Base-by-base conservation (phyloP, 2,888 invertebrate species). In the Micropterix aruncella region DNA sequence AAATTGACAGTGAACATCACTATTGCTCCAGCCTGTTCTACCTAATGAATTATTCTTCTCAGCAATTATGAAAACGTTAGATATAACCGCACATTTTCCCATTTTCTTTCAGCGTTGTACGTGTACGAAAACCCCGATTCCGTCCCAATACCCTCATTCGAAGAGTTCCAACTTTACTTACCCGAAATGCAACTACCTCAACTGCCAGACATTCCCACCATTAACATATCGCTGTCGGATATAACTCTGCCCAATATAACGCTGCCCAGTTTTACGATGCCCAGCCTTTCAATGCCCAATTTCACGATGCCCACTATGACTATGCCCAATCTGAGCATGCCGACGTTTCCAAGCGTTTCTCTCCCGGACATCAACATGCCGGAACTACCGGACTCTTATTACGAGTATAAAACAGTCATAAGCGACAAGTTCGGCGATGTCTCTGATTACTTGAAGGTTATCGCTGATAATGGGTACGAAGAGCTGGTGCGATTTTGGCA, bases 391-490 rank as follows among this genome's bases (percentile, higher is more conserved):
- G 64, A 65, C 48, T 57, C 64, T 0, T 70, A 66, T 44, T 55
- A 59, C 19, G 63, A 65, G 47, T 64, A 73, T 47, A 74, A 68
- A 53, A 58, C 64, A 27, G 65, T 67, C 17, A 65, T 75, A 1
- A 61, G 68, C 44, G 70, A 75, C 44, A 63, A 71, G 52, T 57
- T 74, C 48, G 58, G 60, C 1, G 70, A 74, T 47, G 69, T 74
- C 1, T 67, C 71, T 0, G 68, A 71, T 27, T 76, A 75, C 52
- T 52, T 73, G 17, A 61, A 61, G 43, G 65, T 71, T 0, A 71
- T 75, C 0, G 72, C 70, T 0, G 65, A 65, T 7, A 76, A 76
- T 56, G 67, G 76, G 48, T 61, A 60, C 45, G 67, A 70, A 45
- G 73, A 70, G 50, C 56, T 73, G 3, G 53, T 61, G 12, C 57